Evolutionary conservation across 2,888 invertebrate genomes (phyloP).

Genomic region (Macaria notata): DNA sequence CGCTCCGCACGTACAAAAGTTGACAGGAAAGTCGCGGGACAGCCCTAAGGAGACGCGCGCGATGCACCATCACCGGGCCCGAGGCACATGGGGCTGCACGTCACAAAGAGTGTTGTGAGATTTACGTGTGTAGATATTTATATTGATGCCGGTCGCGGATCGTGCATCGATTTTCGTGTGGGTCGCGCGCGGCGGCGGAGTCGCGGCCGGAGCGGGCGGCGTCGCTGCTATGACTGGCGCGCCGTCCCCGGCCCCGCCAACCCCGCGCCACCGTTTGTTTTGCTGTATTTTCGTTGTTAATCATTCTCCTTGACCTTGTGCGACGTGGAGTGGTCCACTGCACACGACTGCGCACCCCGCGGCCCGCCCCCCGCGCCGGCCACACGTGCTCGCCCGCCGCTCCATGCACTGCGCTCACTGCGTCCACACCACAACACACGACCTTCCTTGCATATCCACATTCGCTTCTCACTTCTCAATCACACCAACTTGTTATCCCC

Average conservation of each 20-base stretch:
- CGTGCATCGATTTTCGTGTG: constrained; percentile 78
- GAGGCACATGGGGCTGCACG: constrained; percentile 55
- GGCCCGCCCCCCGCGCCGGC: constrained; percentile 65
- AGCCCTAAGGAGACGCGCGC: constrained; percentile 47
- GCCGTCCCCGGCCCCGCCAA: constrained; percentile 62
- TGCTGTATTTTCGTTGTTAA: constrained; percentile 83
- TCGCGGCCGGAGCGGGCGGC: constrained; percentile 74
- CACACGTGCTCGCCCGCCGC: constrained; percentile 66
- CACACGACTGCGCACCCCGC: constrained; percentile 79
- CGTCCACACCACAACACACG: constrained; percentile 34
- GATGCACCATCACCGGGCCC: constrained; percentile 58
- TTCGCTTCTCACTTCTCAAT: constrained; percentile 12
- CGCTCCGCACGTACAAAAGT: constrained; percentile 44
- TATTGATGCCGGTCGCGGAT: constrained; percentile 71
- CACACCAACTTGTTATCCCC: constrained; percentile 31
- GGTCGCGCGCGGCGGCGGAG: constrained; percentile 69
- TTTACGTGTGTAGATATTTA: constrained; percentile 59
- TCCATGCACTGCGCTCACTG: constrained; percentile 38
- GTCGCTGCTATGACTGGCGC: constrained; percentile 76
- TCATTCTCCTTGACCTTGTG: constrained; percentile 83
- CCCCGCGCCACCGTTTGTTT: constrained; percentile 78
- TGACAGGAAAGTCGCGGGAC: constrained; percentile 45
- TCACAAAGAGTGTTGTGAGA: constrained; percentile 56
- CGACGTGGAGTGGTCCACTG: constrained; percentile 81
- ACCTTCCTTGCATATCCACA: constrained; percentile 36